Conservation (phyloP, 1,140 invertebrate genomes). For the Habropoda laboriosa region DNA sequence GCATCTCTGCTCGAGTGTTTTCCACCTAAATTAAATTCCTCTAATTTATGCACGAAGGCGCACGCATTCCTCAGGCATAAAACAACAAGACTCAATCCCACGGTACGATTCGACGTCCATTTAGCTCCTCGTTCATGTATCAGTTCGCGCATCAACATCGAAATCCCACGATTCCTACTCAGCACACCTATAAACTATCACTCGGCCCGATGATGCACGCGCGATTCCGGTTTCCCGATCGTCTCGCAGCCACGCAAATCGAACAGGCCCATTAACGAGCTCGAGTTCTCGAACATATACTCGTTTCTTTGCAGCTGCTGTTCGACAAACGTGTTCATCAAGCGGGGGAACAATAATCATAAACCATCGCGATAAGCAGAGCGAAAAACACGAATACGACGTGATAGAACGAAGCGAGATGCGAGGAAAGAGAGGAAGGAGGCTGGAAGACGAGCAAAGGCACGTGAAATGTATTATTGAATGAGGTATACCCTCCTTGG, state of each 20-base stretch:
- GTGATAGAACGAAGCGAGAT: not conserved
- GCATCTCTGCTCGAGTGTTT: too few species aligned
- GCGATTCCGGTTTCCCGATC: slow-evolving; percentile 11
- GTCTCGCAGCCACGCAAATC: not conserved
- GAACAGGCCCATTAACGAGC: slow-evolving; percentile 33
- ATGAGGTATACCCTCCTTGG: slow-evolving; percentile 28
- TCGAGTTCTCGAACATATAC: slow-evolving; percentile 13
- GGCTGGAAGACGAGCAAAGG: not conserved
- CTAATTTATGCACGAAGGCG: not conserved
- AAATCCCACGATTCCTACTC: not conserved
- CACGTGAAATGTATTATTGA: slow-evolving; percentile 8
- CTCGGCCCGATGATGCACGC: slow-evolving; percentile 19
- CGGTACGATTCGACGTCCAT: not conserved
- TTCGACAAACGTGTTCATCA: slow-evolving; percentile 59
- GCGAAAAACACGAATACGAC: too few species aligned
- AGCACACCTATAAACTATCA: not conserved
- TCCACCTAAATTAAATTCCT: too few species aligned
- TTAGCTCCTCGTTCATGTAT: not conserved
- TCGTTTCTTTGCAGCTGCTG: slow-evolving; percentile 40
- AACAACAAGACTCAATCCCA: not conserved
- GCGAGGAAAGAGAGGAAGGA: not conserved
- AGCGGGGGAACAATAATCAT: slow-evolving; percentile 55
- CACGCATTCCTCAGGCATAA: not conserved
- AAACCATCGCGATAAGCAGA: slow-evolving; percentile 57
- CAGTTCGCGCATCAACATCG: not conserved